phyloP scores from a whole-genome alignment of 30 jellyfish, hydroid and myxozoan genomes.

The Aurelia aurita complex sp. Pacific region DNA sequence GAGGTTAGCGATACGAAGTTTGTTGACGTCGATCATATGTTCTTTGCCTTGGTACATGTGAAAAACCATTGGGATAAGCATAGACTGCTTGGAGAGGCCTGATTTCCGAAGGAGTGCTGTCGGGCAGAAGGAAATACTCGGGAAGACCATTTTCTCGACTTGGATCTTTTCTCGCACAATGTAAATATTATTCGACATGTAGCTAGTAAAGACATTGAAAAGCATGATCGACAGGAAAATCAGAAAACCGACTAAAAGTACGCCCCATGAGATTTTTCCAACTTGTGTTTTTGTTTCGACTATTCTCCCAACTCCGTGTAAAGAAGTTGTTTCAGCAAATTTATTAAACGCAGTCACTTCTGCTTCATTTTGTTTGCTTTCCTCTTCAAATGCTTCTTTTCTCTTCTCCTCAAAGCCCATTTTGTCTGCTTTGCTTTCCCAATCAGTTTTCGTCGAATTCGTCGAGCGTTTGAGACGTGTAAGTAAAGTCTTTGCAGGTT shows the following conservation, averaged over 20 bases:
- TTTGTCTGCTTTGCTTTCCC: not conserved
- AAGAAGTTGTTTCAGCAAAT: slow-evolving; percentile 57
- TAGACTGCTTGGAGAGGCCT: slow-evolving; percentile 18
- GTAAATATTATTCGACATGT: slow-evolving; percentile 56
- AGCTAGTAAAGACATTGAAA: slow-evolving; percentile 52
- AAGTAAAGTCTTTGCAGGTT: too few relatives aligned
- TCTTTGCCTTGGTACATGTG: slow-evolving; percentile 17
- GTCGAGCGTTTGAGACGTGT: too few relatives aligned
- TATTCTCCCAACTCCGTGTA: slow-evolving; percentile 60
- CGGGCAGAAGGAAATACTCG: slow-evolving; percentile 65
- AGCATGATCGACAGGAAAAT: slow-evolving; percentile 47
- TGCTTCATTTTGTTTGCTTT: not conserved
- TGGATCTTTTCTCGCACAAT: slow-evolving; percentile 46
- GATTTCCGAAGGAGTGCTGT: slow-evolving; percentile 54
- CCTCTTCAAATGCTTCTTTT: not conserved
- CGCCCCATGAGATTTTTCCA: slow-evolving; percentile 67
- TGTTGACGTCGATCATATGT: slow-evolving; percentile 41
- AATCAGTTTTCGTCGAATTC: too few relatives aligned
- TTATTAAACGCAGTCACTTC: slow-evolving; percentile 12
- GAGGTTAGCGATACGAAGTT: slow-evolving; percentile 39
- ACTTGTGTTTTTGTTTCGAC: slow-evolving; percentile 49
- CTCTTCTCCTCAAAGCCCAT: slow-evolving; percentile 9
- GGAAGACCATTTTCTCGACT: slow-evolving; percentile 50
- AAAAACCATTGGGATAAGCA: slow-evolving; percentile 16
- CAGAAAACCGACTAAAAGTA: slow-evolving; percentile 40